phyloP scores from a whole-genome alignment of 2,113 vertebrate genomes.

The Neoarius graeffei region DNA sequence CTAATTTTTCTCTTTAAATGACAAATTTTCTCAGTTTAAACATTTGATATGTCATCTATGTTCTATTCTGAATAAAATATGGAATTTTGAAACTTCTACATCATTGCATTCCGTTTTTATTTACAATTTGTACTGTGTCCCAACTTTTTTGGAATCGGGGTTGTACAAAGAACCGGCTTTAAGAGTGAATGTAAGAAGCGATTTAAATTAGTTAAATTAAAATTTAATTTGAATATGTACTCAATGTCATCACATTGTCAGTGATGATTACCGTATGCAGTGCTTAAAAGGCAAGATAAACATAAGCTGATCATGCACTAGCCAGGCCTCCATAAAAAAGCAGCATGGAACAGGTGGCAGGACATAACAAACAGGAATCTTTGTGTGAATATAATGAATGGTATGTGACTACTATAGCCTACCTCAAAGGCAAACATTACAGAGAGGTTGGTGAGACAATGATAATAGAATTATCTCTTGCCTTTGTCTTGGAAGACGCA shows the following conservation, averaged over 20 bases:
- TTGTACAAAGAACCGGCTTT: neutral
- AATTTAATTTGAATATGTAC: neutral
- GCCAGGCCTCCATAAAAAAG: neutral
- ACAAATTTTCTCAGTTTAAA: no score
- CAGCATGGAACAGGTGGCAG: neutral
- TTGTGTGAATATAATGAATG: conserved; percentile 22
- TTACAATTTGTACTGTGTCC: no score
- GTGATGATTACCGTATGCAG: no score
- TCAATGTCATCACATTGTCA: neutral
- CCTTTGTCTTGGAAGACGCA: neutral
- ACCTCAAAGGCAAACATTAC: conserved; percentile 29
- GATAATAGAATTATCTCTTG: neutral
- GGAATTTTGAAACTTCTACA: no score
- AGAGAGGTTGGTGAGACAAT: conserved; percentile 13
- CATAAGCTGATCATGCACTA: neutral
- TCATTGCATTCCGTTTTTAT: no score
- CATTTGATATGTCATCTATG: no score
- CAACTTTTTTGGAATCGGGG: no score
- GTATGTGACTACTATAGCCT: neutral
- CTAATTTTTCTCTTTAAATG: no score
- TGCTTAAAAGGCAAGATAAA: neutral
- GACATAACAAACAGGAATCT: neutral
- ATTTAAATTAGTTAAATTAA: conserved; percentile 6
- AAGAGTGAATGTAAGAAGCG: neutral
- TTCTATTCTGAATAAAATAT: no score